phyloP scores from a whole-genome alignment of 2,888 invertebrate species.

The Drosophila eohydei region DNA sequence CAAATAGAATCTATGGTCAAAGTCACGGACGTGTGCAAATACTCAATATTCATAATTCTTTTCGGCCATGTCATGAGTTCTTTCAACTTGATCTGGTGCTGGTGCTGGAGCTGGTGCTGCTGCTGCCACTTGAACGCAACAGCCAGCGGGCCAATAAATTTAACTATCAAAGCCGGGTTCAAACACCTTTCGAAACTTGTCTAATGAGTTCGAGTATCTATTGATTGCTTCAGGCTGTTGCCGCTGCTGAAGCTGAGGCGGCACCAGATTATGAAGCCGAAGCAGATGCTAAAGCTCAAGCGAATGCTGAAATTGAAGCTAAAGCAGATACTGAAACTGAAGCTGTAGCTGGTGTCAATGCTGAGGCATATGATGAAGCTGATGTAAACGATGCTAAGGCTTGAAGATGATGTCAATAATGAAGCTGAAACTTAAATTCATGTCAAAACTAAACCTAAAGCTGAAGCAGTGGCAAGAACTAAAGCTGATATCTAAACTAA shows the following conservation, averaged over 20 bases:
- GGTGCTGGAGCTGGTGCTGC: conserved; percentile 4
- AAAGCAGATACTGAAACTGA: background rate
- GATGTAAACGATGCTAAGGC: background rate
- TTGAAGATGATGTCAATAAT: background rate
- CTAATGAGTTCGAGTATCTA: conserved; percentile 67
- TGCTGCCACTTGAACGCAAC: conserved; percentile 36
- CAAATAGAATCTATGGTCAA: conserved; percentile 43
- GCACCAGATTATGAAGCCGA: background rate
- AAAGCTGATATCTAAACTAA: background rate
- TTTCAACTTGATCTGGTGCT: conserved; percentile 45
- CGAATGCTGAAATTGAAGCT: background rate
- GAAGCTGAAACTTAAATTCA: background rate
- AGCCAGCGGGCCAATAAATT: conserved; percentile 48
- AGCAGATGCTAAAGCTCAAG: background rate
- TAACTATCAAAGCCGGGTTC: conserved; percentile 53
- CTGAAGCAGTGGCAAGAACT: background rate
- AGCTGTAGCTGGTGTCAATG: background rate
- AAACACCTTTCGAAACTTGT: conserved; percentile 75
- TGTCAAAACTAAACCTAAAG: background rate
- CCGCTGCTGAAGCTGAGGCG: background rate
- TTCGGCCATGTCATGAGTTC: conserved; percentile 41
- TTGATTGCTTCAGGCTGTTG: conserved; percentile 48
- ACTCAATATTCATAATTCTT: conserved; percentile 42
- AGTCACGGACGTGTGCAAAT: conserved; percentile 57
- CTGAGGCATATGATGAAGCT: background rate